These are phyloP conservation scores for Liasis olivaceus DNA, from an alignment of 2,797 vertebrate species.

Conservation along the genomic window DNA sequence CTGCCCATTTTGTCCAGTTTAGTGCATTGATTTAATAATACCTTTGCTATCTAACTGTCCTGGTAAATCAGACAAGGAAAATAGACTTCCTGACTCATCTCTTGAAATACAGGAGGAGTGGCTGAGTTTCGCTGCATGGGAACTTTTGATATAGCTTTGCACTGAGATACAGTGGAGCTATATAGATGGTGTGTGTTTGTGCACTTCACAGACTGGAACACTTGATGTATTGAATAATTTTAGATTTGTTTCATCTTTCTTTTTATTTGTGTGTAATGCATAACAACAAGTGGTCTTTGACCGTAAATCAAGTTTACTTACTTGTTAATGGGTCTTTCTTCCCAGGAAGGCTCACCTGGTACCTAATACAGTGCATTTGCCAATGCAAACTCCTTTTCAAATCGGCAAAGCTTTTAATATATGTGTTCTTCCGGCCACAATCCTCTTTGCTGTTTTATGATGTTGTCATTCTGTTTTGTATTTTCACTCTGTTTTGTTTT, in stretches of 20 bases:
- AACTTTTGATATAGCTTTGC: neutral
- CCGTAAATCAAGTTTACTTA: neutral
- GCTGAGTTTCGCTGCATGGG: neutral
- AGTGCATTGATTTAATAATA: neutral
- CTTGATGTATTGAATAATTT: neutral
- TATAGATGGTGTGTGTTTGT: neutral
- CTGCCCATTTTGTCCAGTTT: neutral
- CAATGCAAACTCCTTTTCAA: neutral
- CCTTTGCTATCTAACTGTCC: neutral
- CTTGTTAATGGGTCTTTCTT: neutral
- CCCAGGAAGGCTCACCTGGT: neutral
- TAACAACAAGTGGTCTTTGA: neutral
- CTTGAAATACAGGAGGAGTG: neutral
- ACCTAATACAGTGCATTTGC: neutral
- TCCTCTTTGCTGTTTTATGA: neutral
- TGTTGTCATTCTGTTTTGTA: neutral
- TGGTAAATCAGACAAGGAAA: neutral
- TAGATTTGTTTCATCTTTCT: neutral
- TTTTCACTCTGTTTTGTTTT: neutral
- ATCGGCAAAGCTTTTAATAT: neutral
- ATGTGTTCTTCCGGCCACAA: neutral
- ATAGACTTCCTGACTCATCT: neutral
- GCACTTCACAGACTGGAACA: neutral
- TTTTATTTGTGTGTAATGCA: neutral
- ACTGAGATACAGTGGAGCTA: neutral